A percentile compares a stretch with the other conserved stretches of the same genome.
Evolutionary conservation across 2,797 vertebrate genomes (phyloP).

Genomic region (Cheirogaleus major): DNA sequence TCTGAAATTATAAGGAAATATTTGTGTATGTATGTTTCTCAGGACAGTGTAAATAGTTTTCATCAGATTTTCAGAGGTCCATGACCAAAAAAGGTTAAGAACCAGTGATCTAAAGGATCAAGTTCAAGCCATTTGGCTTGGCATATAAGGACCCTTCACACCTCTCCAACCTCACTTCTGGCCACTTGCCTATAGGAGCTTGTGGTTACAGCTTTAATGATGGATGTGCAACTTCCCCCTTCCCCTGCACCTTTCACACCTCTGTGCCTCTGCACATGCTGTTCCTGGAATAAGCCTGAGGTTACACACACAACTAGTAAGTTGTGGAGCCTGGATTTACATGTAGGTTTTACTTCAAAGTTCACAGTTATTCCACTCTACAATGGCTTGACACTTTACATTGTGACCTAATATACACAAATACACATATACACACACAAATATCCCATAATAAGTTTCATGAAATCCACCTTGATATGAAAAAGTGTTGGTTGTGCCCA

Average conservation of each 20-base stretch:
- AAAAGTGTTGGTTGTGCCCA: background rate
- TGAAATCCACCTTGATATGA: background rate
- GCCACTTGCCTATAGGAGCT: background rate
- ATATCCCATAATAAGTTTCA: background rate
- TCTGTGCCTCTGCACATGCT: background rate
- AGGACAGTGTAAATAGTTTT: constrained; percentile 13
- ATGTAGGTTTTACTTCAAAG: constrained; percentile 32
- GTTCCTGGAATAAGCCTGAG: background rate
- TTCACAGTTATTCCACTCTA: constrained; percentile 39
- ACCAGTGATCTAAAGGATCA: constrained; percentile 40
- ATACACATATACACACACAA: background rate
- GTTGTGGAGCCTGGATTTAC: background rate
- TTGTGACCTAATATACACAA: constrained; percentile 18
- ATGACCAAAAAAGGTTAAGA: constrained; percentile 15
- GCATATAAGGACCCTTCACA: background rate
- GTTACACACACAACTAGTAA: background rate
- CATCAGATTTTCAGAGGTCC: background rate
- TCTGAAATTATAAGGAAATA: constrained; percentile 31
- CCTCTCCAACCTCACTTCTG: background rate
- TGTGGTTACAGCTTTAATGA: constrained; percentile 15
- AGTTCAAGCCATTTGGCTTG: constrained; percentile 9
- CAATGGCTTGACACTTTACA: background rate
- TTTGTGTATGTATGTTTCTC: background rate
- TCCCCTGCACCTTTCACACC: background rate
- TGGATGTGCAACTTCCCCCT: background rate